Base-by-base conservation (phyloP, 2,797 vertebrate species). In the Octomys mimax region DNA sequence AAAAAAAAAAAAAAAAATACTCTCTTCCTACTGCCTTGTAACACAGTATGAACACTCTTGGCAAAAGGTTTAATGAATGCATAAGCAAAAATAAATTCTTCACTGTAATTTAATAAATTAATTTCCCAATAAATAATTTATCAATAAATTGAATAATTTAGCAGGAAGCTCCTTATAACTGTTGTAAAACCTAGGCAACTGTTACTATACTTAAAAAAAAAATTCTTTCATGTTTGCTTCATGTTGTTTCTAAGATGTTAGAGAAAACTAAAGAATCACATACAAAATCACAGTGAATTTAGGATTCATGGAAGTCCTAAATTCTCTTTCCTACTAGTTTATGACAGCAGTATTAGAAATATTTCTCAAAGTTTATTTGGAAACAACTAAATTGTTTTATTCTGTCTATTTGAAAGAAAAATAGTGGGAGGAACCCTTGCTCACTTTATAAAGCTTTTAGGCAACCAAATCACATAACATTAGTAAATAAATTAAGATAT, bases 1-100 rank as follows among this genome's bases (percentile, higher is more conserved):
- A n/a, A n/a, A n/a, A n/a, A n/a, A n/a, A n/a, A n/a, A n/a, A n/a
- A n/a, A n/a, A n/a, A n/a, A n/a, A n/a, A 39, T 13, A 71, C 22
- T 80, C 52, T 49, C 66, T 68, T 28, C 81, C 59, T 54, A 54
- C 18, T 86, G 80, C 52, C n/a, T 16, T 79, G 26, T 22, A 31
- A 77, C 59, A 49, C 24, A 57, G 1, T 33, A 71, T 68, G 87
- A 89, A 80, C 1, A 88, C 36, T 22, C 66, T 81, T 75, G 13
- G 19, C 54, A 83, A 64, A 31, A 89, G 52, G 2, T 77, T 78
- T 8, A 28, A 83, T 73, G 5, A 81, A 68, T 61, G 22, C 6
- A 75, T 49, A 71, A 80, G 59, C 6, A 66, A 87, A 91, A 89
- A 86, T 36, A 64, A 94, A 84, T 86, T 61, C 46, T 89, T 96